Percentiles rank a stretch among this genome's conserved stretches.
phyloP scores from a whole-genome alignment of 2,113 vertebrate species.

The Syngnathus typhle region DNA sequence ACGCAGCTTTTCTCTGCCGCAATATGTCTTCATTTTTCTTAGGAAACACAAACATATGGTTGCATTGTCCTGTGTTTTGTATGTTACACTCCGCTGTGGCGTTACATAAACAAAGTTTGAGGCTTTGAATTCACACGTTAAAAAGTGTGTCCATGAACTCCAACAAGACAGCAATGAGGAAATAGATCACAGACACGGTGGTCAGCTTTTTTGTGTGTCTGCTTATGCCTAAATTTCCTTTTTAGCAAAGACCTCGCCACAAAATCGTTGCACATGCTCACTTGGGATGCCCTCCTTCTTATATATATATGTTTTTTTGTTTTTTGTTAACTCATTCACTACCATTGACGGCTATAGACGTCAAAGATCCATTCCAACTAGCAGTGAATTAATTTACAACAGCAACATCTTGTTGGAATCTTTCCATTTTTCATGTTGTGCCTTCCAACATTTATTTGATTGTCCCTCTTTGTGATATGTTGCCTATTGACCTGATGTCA shows the following conservation, averaged over 20 bases:
- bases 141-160: slow-evolving; percentile 27
- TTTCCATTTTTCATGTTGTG: neutral
- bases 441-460: neutral
- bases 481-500: neutral
- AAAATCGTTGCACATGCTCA: slow-evolving; percentile 18
- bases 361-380: no score
- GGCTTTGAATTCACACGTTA: slow-evolving; percentile 9
- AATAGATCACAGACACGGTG: slow-evolving; percentile 24
- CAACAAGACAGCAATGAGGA: slow-evolving; percentile 13
- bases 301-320: neutral
- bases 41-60: neutral
- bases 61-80: neutral
- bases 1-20: neutral
- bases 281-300: neutral
- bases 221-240: slow-evolving; percentile 30
- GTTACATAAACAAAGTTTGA: neutral
- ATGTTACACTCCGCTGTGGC: neutral
- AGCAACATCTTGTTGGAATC: neutral
- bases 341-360: no score
- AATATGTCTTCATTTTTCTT: neutral
- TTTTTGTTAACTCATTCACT: neutral
- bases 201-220: slow-evolving; percentile 21
- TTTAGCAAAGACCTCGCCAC: slow-evolving; percentile 12
- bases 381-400: no score
- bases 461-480: neutral